phyloP scores from a whole-genome alignment of 2,888 invertebrate species.

The Alviniconcha strummeri region DNA sequence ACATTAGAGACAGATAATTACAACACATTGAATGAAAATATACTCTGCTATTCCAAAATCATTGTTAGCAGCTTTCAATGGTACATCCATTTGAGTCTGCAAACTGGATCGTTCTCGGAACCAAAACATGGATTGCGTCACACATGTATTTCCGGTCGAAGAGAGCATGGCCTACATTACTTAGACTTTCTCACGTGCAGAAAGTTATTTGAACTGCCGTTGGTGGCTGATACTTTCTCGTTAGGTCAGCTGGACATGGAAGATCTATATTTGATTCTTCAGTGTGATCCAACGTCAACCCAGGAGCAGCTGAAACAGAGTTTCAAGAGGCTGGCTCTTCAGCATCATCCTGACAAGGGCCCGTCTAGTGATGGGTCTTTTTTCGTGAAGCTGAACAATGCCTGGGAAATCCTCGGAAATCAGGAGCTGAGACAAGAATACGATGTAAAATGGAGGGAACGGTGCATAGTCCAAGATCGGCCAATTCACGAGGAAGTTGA shows the following conservation, averaged over 20 bases:
- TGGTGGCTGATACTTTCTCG: not conserved
- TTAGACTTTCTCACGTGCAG: not conserved
- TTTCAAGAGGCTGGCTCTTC: conserved; percentile 28
- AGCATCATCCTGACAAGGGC: conserved; percentile 37
- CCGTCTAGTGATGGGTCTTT: conserved; percentile 26
- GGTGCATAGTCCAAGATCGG: conserved; percentile 57
- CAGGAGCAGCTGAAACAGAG: conserved; percentile 34
- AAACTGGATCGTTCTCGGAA: not conserved
- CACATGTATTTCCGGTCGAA: too few species aligned
- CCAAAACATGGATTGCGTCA: too few species aligned
- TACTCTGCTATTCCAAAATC: too few species aligned
- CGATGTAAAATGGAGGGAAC: conserved; percentile 61
- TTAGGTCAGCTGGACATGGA: conserved; percentile 45
- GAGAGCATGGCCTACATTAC: too few species aligned
- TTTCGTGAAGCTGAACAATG: conserved; percentile 55
- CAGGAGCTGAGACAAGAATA: conserved; percentile 53
- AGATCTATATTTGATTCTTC: conserved; percentile 38
- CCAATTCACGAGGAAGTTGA: conserved; percentile 65
- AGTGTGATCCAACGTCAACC: conserved; percentile 29
- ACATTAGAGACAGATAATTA: too few species aligned
- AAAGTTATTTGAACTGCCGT: not conserved
- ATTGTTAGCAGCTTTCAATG: too few species aligned
- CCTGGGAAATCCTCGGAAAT: conserved; percentile 65
- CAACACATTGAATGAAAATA: too few species aligned
- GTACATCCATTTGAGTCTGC: too few species aligned